Percentiles rank a stretch among this genome's conserved stretches.
These are phyloP conservation scores for Sarcoramphus papa DNA, from an alignment of 2,797 vertebrate species.

Conservation along the genomic window DNA sequence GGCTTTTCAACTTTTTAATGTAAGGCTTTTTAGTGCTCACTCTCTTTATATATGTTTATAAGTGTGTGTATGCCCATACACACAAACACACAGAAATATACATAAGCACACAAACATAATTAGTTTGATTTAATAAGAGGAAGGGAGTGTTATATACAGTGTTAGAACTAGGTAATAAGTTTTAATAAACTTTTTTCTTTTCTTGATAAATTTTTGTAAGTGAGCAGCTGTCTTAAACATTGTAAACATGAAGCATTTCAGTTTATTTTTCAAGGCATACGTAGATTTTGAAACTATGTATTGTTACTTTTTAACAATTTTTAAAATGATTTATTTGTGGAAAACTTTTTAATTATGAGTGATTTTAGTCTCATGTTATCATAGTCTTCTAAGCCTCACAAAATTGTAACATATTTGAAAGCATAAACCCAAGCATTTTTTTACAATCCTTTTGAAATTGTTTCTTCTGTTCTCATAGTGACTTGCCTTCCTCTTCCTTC, in stretches of 20 bases:
- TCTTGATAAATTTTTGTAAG: neutral
- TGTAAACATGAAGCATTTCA: neutral
- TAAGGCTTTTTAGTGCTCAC: neutral
- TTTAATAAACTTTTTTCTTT: neutral
- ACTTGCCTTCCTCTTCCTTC: constrained; percentile 23
- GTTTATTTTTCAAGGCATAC: neutral
- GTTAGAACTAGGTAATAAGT: neutral
- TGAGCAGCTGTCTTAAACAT: neutral
- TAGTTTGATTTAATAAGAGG: neutral
- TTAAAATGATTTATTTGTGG: neutral
- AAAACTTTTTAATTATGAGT: constrained; percentile 38
- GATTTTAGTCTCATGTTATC: neutral
- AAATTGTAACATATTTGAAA: constrained; percentile 13
- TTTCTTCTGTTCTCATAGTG: constrained; percentile 22
- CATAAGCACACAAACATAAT: neutral
- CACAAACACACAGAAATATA: neutral
- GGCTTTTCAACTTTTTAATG: neutral
- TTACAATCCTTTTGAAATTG: constrained; percentile 20
- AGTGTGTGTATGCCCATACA: too few relatives aligned
- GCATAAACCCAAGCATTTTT: neutral
- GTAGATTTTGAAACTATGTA: neutral
- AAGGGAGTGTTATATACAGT: neutral
- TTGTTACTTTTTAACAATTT: constrained; percentile 1
- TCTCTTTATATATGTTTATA: neutral
- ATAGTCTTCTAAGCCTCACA: neutral